Evolutionary conservation across 2,888 invertebrate species (phyloP).

Genomic region (Lapara coniferarum): DNA sequence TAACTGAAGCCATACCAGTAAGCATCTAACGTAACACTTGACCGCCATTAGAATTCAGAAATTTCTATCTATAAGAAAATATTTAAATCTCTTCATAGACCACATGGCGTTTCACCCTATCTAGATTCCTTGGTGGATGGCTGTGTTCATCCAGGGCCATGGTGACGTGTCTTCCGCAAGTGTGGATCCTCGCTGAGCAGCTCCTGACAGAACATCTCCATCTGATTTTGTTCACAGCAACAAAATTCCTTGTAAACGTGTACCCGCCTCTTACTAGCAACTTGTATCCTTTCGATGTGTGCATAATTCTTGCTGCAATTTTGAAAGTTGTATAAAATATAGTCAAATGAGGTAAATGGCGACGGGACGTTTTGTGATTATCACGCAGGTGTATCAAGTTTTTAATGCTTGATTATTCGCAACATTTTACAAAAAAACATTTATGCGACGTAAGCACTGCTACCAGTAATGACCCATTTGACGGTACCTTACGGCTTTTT

Average conservation of each 20-base stretch:
- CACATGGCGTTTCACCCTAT: not conserved
- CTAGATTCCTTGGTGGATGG: slow-evolving; percentile 32
- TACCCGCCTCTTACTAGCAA: slow-evolving; percentile 44
- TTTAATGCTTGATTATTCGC: too few species aligned
- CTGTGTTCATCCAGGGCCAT: slow-evolving; percentile 30
- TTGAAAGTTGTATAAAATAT: not conserved
- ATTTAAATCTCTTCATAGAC: not conserved
- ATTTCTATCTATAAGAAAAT: too few species aligned
- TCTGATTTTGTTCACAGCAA: slow-evolving; percentile 41
- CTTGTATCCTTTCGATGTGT: slow-evolving; percentile 37
- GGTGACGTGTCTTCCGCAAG: slow-evolving; percentile 35
- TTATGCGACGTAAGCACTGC: too few species aligned
- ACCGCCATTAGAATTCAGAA: too few species aligned
- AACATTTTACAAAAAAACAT: too few species aligned
- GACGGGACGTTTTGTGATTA: too few species aligned
- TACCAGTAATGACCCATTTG: too few species aligned
- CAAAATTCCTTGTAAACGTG: slow-evolving; percentile 41
- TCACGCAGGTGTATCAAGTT: too few species aligned
- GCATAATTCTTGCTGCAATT: slow-evolving; percentile 36
- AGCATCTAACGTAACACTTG: too few species aligned
- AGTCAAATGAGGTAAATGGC: too few species aligned
- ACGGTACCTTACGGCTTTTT: too few species aligned
- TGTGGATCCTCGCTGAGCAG: slow-evolving; percentile 52
- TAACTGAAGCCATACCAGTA: too few species aligned
- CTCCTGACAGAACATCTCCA: slow-evolving; percentile 49